Evolutionary conservation across 1,140 invertebrate genomes (phyloP).

Genomic region (Brevipalpus yothersi): DNA sequence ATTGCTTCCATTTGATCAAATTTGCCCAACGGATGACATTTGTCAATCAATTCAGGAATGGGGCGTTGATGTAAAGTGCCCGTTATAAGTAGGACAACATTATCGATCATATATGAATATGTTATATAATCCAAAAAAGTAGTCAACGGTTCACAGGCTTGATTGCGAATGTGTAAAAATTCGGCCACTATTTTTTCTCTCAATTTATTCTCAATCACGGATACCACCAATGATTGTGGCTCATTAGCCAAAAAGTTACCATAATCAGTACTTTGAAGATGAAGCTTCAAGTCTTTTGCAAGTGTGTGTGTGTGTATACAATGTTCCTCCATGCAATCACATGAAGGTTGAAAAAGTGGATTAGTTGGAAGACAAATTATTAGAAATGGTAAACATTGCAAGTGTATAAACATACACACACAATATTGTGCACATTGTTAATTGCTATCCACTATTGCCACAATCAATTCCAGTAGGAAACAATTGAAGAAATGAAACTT

Average conservation of each 20-base stretch:
- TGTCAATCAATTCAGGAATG: slow-evolving; percentile 90
- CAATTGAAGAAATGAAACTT: not conserved
- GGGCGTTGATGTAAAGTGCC: slow-evolving; percentile 94
- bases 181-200: slow-evolving; percentile 95
- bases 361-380: too few species aligned
- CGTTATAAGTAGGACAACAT: slow-evolving; percentile 95
- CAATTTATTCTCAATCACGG: slow-evolving; percentile 92
- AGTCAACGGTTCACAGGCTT: slow-evolving; percentile 84
- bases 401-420: too few species aligned
- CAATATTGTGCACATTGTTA: too few species aligned
- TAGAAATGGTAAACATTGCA: too few species aligned
- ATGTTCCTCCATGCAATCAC: too few species aligned
- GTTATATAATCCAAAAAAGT: slow-evolving; percentile 98
- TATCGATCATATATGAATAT: slow-evolving; percentile 99
- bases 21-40: slow-evolving; percentile 90
- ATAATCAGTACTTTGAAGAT: slow-evolving; percentile 97
- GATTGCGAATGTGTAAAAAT: slow-evolving; percentile 92
- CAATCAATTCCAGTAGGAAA: too few species aligned
- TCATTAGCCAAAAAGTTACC: slow-evolving; percentile 96
- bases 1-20: slow-evolving; percentile 99
- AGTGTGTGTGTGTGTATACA: too few species aligned
- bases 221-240: slow-evolving; percentile 83
- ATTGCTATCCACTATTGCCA: too few species aligned
- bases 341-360: too few species aligned
- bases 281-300: slow-evolving; percentile 84